Base-by-base conservation (phyloP, 2,888 invertebrate genomes). In the Ochlodes sylvanus region DNA sequence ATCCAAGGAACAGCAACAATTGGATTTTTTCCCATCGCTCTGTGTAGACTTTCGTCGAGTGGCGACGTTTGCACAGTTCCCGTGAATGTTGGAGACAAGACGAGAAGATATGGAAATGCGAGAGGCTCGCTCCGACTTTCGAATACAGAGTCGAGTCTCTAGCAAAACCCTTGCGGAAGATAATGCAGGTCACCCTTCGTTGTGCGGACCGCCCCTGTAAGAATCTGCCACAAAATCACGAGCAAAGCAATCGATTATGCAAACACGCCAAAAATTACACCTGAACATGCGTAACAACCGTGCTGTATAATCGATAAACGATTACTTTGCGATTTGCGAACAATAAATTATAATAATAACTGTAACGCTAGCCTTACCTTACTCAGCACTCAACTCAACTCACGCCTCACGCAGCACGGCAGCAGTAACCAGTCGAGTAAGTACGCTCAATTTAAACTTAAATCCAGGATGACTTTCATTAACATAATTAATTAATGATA, bases 1-100 rank as follows among this genome's bases (percentile, higher is more conserved):
- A 89, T 84, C 90, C 92, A 93, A 90, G 89, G 89, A 81, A 79
- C 76, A 70, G 77, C 74, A 85, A 89, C 90, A 92, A 84, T 90
- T 92, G 91, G 88, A 89, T 88, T 88, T 86, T 86, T 68, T 87
- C 83, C 90, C 92, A 93, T 91, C 90, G 81, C 87, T 86, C 83
- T 81, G 81, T 88, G 92, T 84, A 87, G 86, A 88, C 86, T 80
- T 79, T 78, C 77, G 82, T 77, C 76, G 79, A 83, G 64, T 78
- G 82, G 70, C 70, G 67, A 57, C 63, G 68, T 71, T 64, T 71
- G 72, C 65, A 64, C 76, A 69, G 58, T 44, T 52, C 58, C 44
- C 62, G 68, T 38, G 0, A 55, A 19, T 34, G 47, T 44, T 67
- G 70, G 60, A 57, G 61, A 69, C 60, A 69, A 62, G 57, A 64